A percentile compares a stretch with the other conserved stretches of the same genome.
These are phyloP conservation scores for Drosophila kikkawai DNA, from an alignment of 1,140 invertebrate species.

Conservation along the genomic window DNA sequence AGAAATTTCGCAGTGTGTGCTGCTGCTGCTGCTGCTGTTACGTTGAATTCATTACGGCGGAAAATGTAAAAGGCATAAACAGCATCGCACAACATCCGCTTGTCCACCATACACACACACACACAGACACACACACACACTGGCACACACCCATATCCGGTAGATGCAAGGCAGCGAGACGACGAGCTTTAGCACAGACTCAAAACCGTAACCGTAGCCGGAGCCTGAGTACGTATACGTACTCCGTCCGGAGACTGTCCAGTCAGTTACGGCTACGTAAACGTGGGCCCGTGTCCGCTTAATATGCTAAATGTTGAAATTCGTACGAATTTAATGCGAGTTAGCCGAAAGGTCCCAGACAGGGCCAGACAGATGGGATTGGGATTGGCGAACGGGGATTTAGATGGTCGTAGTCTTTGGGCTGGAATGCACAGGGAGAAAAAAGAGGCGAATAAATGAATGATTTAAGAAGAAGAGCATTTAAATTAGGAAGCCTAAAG, in stretches of 20 bases:
- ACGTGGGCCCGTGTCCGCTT: conserved; percentile 54
- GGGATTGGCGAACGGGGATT: conserved; percentile 12
- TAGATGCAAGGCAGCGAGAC: conserved; percentile 62
- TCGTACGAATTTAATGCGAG: conserved; percentile 73
- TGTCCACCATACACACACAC: conserved; percentile 41
- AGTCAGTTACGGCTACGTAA: conserved; percentile 22
- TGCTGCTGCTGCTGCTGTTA: conserved; percentile 16
- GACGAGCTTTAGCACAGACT: conserved; percentile 15
- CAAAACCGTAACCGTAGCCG: background rate
- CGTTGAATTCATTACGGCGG: conserved; percentile 81
- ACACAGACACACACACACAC: conserved; percentile 12
- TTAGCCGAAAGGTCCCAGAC: conserved; percentile 50
- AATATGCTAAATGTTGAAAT: conserved; percentile 79
- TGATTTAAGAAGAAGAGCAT: background rate
- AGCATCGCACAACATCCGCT: conserved; percentile 81
- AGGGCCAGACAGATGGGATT: conserved; percentile 42
- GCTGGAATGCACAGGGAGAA: background rate
- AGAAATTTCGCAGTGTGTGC: conserved; percentile 73
- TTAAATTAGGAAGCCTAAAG: too few relatives aligned
- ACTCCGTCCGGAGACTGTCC: conserved; percentile 16
- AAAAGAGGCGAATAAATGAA: background rate
- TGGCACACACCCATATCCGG: conserved; percentile 22
- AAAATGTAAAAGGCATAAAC: conserved; percentile 83
- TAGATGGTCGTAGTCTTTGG: background rate
- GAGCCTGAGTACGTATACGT: background rate